Base-by-base conservation (phyloP, 2,113 vertebrate species). In the Eptatretus burgeri region DNA sequence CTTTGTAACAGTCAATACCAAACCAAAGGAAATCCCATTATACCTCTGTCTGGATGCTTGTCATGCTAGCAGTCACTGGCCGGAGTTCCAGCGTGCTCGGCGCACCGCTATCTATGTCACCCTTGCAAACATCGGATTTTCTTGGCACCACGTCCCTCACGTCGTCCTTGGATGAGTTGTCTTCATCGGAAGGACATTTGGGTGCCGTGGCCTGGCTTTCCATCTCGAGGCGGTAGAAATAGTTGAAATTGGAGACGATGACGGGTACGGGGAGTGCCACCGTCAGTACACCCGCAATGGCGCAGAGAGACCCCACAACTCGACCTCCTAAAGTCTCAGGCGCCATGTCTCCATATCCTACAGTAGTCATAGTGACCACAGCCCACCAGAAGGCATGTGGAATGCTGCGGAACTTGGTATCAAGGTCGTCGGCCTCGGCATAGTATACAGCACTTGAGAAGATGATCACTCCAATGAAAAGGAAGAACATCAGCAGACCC, bases 301-400 rank as follows among this genome's bases (percentile, higher is more conserved):
- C 91, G 1, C 89, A 98, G 66, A 98, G 71, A 1, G 84, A 85
- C 12, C 91, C 91, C 66, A 98, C 89, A 10, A 95, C 76, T 74
- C 95, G 95, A 1, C 91, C 91, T 1, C 78, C 84, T 16, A 84
- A 64, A 0, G 89, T 89, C 65, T 78, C 84, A 1, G 91, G 91
- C 68, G 79, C 86, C 91, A 98, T 95, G 72, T 98, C 91, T 2
- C 91, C 91, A 0, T 95, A 98, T 64, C 91, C 91, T 52, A 98
- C 91, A 0, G 91, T 98, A 1, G 91, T 98, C 89, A 98, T 98
- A 14, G 89, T 98, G 5, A 98, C 86, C 68, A 98, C 87, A 0
- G 91, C 88, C 91, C 91, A 98, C 91, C 91, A 98, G 77, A 95
- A 98, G 18, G 84, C 89, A 1, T 98, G 85, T 0, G 89, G 91